Conservation (phyloP, 2,113 vertebrate genomes). For the Trichechus manatus region DNA sequence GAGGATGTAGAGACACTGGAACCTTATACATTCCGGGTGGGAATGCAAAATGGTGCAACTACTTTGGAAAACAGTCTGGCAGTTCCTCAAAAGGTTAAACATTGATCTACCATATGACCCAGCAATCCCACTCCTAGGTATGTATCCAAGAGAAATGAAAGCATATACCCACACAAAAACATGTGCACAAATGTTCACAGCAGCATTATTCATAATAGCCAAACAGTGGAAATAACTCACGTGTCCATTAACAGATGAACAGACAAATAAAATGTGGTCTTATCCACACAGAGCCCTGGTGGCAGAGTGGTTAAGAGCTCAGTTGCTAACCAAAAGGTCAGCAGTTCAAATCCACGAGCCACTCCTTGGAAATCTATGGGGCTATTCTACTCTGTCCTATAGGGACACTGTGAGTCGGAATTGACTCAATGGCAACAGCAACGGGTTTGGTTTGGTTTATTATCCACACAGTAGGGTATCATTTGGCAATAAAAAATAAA, state of each 20-base stretch:
- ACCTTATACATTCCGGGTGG: background rate
- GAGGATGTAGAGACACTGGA: background rate
- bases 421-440: no score
- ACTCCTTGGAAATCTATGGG: no score
- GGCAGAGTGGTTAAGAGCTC: no score
- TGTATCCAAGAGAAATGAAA: background rate
- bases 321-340: no score
- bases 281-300: no score
- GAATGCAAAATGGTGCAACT: background rate
- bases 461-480: background rate
- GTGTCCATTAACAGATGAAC: background rate
- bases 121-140: background rate
- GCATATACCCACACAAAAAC: background rate
- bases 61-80: background rate
- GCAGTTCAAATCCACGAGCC: no score
- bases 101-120: background rate
- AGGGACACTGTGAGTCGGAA: no score
- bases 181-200: background rate
- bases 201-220: background rate
- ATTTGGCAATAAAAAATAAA: background rate
- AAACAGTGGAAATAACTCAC: background rate
- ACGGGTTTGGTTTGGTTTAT: no score
- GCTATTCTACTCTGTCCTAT: no score
- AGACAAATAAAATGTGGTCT: background rate
- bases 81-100: conserved; percentile 22